Base-by-base conservation (phyloP, 1,140 invertebrate genomes). In the Microvelia longipes region DNA sequence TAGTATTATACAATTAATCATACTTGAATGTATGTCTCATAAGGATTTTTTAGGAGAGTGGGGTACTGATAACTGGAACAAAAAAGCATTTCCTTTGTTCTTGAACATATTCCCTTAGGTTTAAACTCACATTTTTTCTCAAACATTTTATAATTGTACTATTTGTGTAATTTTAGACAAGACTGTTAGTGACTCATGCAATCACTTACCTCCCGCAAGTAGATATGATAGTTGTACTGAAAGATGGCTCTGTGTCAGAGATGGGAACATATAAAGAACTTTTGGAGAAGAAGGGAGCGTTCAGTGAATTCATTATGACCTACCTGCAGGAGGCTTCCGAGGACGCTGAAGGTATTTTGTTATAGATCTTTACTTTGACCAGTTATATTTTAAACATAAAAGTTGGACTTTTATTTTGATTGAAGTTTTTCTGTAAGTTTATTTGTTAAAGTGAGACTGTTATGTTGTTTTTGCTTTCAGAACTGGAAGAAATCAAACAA, bases 121-220 rank as follows among this genome's bases (percentile, higher is more conserved):
- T 50, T 11, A 19, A 50, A 50, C 35, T 50, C 35, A 11, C 19
- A 50, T 19, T 50, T 11, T 50, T 50, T 11, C 35, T 50, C 5
- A 50, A 50, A 19, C 35, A 50, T 50, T 50, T 50, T 50, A 11
- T 19, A 50, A 50, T 50, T 19, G 19, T 50, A 50, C 35, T 50
- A 50, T 67, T 69, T 29, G n/a, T 68, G 66, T 65, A 29, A 63
- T 64, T 67, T 63, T 68, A 77, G 78, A 94, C 92, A 0, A 82
- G 92, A 71, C 77, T 96, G 26, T 83, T 95, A 67, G 92, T 96
- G 24, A 96, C 93, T 0, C 93, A 96, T 77, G 89, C 91, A 72
- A 90, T 96, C 63, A 91, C 91, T 1, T 94, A 92, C 77, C 82
- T 97, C 72, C 89, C 91, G 0, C 86, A 94, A 77, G 89, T 91